phyloP scores from a whole-genome alignment of 2,113 vertebrate species.

The Ardeotis arabs region DNA sequence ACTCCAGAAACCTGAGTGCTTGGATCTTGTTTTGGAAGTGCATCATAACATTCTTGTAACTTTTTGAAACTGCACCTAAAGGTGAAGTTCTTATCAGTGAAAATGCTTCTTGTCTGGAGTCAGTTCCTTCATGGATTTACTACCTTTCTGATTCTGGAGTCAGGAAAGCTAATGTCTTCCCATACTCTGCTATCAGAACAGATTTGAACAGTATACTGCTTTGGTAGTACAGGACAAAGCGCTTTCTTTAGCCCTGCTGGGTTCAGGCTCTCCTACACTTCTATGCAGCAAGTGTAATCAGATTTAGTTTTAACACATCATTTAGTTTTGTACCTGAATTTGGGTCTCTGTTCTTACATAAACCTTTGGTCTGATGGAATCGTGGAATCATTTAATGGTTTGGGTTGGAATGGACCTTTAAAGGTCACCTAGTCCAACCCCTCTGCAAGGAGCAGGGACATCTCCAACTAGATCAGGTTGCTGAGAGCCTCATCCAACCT shows the following conservation, averaged over 20 bases:
- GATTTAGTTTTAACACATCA: not conserved
- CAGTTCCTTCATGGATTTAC: not conserved
- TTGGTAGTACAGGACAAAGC: not conserved
- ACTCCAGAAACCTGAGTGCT: not conserved
- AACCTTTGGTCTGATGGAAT: not conserved
- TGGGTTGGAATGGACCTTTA: too few species aligned
- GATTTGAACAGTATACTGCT: not conserved
- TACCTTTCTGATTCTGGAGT: not conserved
- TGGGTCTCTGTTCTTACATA: not conserved
- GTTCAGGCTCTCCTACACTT: not conserved
- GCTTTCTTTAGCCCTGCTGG: not conserved
- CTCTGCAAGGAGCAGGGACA: too few species aligned
- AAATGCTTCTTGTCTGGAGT: not conserved
- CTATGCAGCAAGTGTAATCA: not conserved
- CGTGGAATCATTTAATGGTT: too few species aligned
- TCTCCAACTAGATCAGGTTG: too few species aligned
- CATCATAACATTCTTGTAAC: not conserved
- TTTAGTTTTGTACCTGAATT: not conserved
- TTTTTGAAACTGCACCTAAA: not conserved
- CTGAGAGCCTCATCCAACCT: too few species aligned
- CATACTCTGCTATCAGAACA: not conserved
- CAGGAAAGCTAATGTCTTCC: not conserved
- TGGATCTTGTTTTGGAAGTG: not conserved
- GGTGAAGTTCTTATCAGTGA: not conserved
- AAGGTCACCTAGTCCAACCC: too few species aligned